Conservation (phyloP, 1,140 invertebrate genomes). For the Ectropis grisescens region DNA sequence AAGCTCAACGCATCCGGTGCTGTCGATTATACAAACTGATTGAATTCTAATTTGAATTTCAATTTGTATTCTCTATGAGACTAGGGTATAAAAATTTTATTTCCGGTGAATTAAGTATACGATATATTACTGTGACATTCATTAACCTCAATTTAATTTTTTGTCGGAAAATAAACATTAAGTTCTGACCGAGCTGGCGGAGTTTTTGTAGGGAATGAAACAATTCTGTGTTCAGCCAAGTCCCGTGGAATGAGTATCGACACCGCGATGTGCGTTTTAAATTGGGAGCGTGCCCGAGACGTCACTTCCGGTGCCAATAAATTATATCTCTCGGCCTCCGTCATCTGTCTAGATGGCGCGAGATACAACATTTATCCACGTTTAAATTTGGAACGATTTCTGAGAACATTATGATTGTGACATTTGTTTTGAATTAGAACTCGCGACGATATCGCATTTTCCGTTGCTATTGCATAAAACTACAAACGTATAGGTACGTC, state of each 20-base stretch:
- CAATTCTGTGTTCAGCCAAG: too few species aligned
- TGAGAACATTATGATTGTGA: constrained; percentile 55
- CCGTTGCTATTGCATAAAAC: too few species aligned
- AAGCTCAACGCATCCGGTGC: constrained; percentile 42
- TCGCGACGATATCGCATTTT: too few species aligned
- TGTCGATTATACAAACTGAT: constrained; percentile 43
- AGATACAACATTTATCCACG: constrained; percentile 55
- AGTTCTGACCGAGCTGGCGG: too few species aligned
- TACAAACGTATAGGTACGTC: too few species aligned
- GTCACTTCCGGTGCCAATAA: constrained; percentile 66
- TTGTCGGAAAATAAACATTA: neutral
- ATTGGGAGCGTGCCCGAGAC: constrained; percentile 48
- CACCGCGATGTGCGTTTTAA: constrained; percentile 38
- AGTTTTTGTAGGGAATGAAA: too few species aligned
- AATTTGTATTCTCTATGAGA: constrained; percentile 40
- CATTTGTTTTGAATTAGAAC: too few species aligned
- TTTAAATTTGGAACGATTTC: constrained; percentile 57
- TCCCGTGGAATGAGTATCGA: too few species aligned
- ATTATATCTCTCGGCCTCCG: constrained; percentile 58
- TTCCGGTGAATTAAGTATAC: constrained; percentile 40
- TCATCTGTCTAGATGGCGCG: constrained; percentile 49
- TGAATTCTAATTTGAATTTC: constrained; percentile 54
- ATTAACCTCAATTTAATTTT: constrained; percentile 15
- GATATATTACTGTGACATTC: constrained; percentile 28
- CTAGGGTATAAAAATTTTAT: constrained; percentile 35